These are phyloP conservation scores for Pterois miles DNA, from an alignment of 2,797 vertebrate species.

Conservation along the genomic window DNA sequence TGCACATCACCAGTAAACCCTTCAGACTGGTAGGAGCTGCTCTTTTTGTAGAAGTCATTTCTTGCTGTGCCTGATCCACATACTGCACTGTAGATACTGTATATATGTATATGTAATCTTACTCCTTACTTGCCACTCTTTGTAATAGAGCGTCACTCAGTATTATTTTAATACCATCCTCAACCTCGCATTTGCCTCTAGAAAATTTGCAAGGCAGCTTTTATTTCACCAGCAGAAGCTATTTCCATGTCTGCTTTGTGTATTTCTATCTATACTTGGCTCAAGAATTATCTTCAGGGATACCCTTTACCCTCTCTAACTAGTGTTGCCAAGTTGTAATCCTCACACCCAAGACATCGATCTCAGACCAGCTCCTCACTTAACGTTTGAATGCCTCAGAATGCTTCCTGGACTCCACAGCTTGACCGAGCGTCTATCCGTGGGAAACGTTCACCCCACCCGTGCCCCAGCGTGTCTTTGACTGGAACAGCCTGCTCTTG, in stretches of 20 bases:
- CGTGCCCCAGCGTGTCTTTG: conserved; percentile 48
- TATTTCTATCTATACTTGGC: conserved; percentile 26
- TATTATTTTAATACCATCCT: conserved; percentile 6
- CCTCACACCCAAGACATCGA: conserved; percentile 15
- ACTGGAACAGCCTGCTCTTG: conserved; percentile 73
- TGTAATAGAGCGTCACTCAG: not conserved
- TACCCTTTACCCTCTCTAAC: not conserved
- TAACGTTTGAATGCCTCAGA: conserved; percentile 22
- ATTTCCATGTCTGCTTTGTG: conserved; percentile 38
- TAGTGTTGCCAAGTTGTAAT: conserved; percentile 36
- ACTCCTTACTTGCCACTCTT: not conserved
- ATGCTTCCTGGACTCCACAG: conserved; percentile 14
- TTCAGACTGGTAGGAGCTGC: not conserved
- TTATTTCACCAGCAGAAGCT: conserved; percentile 15
- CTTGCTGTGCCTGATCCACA: not conserved
- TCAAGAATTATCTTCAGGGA: conserved; percentile 37
- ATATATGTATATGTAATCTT: not conserved
- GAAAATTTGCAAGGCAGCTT: conserved; percentile 6
- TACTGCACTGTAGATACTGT: not conserved
- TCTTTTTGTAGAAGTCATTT: not conserved
- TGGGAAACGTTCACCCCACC: conserved; percentile 53
- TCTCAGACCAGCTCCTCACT: conserved; percentile 31
- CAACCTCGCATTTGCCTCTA: not conserved
- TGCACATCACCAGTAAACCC: conserved; percentile 11
- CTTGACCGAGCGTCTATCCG: conserved; percentile 10